Percentiles rank a stretch among this genome's conserved stretches.
Evolutionary conservation across 2,888 invertebrate genomes (phyloP).

Genomic region (Hoplodrina ambigua): DNA sequence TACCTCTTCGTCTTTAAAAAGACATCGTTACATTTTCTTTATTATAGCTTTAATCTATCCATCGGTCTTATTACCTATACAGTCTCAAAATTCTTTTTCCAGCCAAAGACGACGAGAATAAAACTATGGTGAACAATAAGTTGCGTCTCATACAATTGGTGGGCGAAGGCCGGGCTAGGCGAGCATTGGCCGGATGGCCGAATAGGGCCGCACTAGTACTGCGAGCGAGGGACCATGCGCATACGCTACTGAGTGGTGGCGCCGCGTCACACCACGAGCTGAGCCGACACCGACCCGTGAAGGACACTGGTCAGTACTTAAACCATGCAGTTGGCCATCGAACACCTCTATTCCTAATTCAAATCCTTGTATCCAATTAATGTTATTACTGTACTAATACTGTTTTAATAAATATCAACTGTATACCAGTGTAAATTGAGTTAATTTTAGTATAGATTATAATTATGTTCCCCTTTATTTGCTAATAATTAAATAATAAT

Average conservation of each 20-base stretch:
- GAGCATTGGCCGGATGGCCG: slow-evolving; percentile 94
- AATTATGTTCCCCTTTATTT: not conserved
- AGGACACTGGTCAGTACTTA: slow-evolving; percentile 68
- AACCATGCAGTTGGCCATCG: too few species aligned
- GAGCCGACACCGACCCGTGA: slow-evolving; percentile 67
- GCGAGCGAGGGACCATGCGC: slow-evolving; percentile 95
- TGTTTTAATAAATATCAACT: too few species aligned
- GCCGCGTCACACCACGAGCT: slow-evolving; percentile 62
- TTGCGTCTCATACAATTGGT: slow-evolving; percentile 93
- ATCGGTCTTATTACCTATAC: too few species aligned
- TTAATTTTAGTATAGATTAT: too few species aligned
- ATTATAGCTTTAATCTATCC: too few species aligned
- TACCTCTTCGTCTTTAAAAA: not conserved
- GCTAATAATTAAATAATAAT: not conserved
- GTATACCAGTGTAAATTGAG: too few species aligned
- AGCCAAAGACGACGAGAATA: slow-evolving; percentile 88
- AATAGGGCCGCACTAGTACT: slow-evolving; percentile 94
- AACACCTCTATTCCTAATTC: not conserved
- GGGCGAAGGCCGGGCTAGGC: slow-evolving; percentile 94
- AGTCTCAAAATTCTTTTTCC: slow-evolving; percentile 3
- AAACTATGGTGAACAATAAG: slow-evolving; percentile 92
- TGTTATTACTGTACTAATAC: too few species aligned
- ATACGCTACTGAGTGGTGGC: slow-evolving; percentile 93
- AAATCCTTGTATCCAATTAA: not conserved
- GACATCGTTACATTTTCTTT: too few species aligned